phyloP scores from a whole-genome alignment of 2,888 invertebrate genomes.

The Tineola bisselliella region DNA sequence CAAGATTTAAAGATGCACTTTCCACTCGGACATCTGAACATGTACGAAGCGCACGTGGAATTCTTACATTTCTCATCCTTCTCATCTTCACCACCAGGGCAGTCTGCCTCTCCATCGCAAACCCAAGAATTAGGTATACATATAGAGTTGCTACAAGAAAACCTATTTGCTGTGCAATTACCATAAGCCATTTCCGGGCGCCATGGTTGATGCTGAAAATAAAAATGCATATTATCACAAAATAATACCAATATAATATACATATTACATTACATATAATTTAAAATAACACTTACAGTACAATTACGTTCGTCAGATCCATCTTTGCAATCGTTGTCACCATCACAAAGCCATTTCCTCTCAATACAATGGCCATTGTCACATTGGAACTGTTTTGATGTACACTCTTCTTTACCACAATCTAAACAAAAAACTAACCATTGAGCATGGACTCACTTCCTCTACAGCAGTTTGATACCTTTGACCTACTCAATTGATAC shows the following conservation, averaged over 20 bases:
- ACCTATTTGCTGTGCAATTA: constrained; percentile 37
- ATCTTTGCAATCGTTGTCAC: constrained; percentile 81
- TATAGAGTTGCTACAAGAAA: constrained; percentile 39
- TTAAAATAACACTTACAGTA: constrained; percentile 34
- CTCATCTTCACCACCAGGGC: constrained; percentile 79
- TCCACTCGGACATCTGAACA: constrained; percentile 73
- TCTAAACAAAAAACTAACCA: constrained; percentile 27
- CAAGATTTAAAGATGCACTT: constrained; percentile 68
- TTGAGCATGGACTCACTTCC: no score
- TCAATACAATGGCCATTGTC: constrained; percentile 78
- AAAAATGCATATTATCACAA: neutral
- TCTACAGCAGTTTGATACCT: no score
- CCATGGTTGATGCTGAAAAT: constrained; percentile 22
- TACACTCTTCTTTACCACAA: constrained; percentile 46
- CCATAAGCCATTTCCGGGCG: constrained; percentile 24
- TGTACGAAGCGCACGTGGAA: constrained; percentile 74
- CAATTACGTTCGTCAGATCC: constrained; percentile 77
- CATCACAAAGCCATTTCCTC: constrained; percentile 77
- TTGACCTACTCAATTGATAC: no score
- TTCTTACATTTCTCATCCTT: constrained; percentile 68
- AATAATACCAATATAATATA: constrained; percentile 17
- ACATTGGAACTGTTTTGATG: constrained; percentile 72
- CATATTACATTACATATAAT: neutral
- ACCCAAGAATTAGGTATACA: constrained; percentile 79
- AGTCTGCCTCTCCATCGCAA: constrained; percentile 87